Base-by-base conservation (phyloP, 2,797 vertebrate species). In the Percopsis omiscomaycus region DNA sequence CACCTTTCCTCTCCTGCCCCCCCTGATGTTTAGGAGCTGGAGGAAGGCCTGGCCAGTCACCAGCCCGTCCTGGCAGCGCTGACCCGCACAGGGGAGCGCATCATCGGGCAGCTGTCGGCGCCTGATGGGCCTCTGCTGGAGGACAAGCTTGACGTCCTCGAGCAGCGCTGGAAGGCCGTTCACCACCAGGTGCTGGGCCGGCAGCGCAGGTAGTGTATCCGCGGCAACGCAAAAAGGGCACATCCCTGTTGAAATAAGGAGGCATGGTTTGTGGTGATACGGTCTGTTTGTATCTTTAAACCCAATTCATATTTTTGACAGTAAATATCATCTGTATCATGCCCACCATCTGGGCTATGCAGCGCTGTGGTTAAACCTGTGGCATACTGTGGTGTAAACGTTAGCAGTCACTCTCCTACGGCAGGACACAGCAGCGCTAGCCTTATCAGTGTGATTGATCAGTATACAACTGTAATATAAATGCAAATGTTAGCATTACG, bases 41-140 rank as follows among this genome's bases (percentile, higher is more conserved):
- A 98, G 69, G 95, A 96, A 64, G 94, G 94, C 37, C 63, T 98
- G 55, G 80, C 75, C 65, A 93, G 86, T 80, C 96, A 96, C 84
- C 92, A 95, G 79, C 75, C 86, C 4, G 85, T 91, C 68, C 75
- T 97, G 78, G 84, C 84, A 1, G 78, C 78, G 0, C 57, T 98
- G 22, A 94, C 89, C 81, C 91, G 75, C 74, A 93, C 92, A 0
- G 96, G 95, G 27, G 93, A 96, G 71, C 89, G 88, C 58, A 95
- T 99, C 69, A 91, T 94, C 61, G 90, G 92, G 61, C 94, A 95
- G 81, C 88, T 98, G 54, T 91, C 94, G 2, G 89, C 92, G 30
- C 91, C 92, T 0, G 95, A 96, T 0, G 92, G 94, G 55, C 86
- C 86, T 61, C 91, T 98, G 71, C 87, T 99, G 3, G 92, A 94